phyloP scores from a whole-genome alignment of 2,888 invertebrate species.

The Molanna angustata region DNA sequence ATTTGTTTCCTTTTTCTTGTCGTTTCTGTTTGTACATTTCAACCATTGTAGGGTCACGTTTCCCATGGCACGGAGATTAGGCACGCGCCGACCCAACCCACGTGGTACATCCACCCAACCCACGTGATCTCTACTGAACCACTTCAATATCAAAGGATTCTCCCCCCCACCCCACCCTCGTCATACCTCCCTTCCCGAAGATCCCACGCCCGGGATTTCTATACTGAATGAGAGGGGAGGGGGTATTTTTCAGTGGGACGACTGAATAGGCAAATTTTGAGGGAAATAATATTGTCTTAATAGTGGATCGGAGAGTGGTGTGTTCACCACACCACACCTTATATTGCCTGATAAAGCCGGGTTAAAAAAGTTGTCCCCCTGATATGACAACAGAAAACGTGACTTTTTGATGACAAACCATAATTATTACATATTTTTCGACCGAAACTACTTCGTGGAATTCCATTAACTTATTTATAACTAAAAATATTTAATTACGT shows the following conservation, averaged over 20 bases:
- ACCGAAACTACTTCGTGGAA: too few species aligned
- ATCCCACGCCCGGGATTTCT: not conserved
- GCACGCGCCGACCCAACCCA: conserved; percentile 15
- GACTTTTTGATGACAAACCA: too few species aligned
- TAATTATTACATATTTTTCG: too few species aligned
- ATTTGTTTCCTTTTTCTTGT: too few species aligned
- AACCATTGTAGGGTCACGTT: conserved; percentile 25
- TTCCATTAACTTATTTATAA: too few species aligned
- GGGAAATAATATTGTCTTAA: not conserved
- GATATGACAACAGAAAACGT: too few species aligned
- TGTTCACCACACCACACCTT: too few species aligned
- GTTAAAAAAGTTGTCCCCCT: too few species aligned
- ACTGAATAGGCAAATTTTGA: not conserved
- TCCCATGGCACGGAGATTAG: conserved; percentile 21
- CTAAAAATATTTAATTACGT: too few species aligned
- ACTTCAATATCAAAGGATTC: conserved; percentile 2
- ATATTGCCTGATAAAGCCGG: too few species aligned
- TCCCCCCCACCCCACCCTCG: not conserved
- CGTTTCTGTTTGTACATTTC: too few species aligned
- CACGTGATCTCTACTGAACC: conserved; percentile 9
- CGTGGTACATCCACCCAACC: conserved; percentile 11
- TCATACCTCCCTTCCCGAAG: not conserved
- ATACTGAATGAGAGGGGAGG: not conserved
- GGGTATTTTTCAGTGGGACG: not conserved
- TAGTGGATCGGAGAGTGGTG: too few species aligned